Percentiles rank a stretch among this genome's conserved stretches.
These are phyloP conservation scores for Hydrozoanthus gracilis DNA, from an alignment of 92 coral and sea anemone species.

Conservation along the genomic window DNA sequence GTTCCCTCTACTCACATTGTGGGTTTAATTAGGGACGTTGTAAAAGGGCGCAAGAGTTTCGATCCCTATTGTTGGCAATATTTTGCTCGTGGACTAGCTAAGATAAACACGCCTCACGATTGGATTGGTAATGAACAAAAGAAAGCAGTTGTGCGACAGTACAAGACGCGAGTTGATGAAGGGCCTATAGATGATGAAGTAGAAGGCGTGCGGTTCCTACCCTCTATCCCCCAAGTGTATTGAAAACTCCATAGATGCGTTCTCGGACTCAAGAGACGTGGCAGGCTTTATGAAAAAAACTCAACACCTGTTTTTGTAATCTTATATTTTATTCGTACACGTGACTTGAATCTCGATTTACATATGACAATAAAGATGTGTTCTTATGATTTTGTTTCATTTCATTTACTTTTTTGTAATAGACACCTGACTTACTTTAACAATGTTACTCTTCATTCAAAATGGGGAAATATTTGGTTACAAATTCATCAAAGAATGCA, in stretches of 20 bases:
- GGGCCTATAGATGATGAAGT: not conserved
- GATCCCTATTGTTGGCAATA: conserved; percentile 47
- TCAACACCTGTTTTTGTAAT: no score
- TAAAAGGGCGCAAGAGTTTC: conserved; percentile 50
- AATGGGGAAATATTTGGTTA: conserved; percentile 38
- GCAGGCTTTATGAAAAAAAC: not conserved
- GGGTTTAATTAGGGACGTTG: conserved; percentile 52
- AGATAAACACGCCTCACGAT: conserved; percentile 44
- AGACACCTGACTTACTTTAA: not conserved
- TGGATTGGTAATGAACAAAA: not conserved
- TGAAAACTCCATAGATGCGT: not conserved
- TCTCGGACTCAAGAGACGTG: not conserved
- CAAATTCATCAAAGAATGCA: conserved; percentile 52
- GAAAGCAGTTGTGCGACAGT: not conserved
- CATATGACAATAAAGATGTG: no score
- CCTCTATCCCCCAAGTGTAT: conserved; percentile 1
- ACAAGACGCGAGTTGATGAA: not conserved
- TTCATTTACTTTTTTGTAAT: conserved; percentile 4
- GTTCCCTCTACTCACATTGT: conserved; percentile 59
- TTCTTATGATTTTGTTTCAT: not conserved
- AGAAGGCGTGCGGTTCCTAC: not conserved
- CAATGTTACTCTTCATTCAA: not conserved
- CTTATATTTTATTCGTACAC: not conserved
- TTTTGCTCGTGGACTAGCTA: conserved; percentile 50
- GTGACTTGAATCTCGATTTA: not conserved